Conservation (phyloP, 2,797 vertebrate genomes). For the Typhlichthys subterraneus region DNA sequence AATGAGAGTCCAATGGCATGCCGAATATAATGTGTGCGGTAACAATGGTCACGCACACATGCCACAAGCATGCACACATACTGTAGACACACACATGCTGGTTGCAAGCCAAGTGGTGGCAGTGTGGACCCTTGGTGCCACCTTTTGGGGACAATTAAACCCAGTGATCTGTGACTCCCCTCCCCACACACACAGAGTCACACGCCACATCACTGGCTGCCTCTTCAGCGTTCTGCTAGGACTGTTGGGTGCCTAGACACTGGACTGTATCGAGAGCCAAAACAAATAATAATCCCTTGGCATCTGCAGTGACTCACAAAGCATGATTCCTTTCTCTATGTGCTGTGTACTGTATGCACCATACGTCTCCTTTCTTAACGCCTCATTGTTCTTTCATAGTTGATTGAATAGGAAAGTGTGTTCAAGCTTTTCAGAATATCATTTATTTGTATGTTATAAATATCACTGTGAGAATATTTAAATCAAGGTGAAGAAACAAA, state of each 20-base stretch:
- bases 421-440: no score
- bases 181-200: background rate
- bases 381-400: background rate
- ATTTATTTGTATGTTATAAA: no score
- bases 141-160: constrained; percentile 72
- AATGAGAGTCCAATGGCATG: constrained; percentile 51
- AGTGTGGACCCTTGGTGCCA: constrained; percentile 44
- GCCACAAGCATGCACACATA: constrained; percentile 8
- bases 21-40: constrained; percentile 28
- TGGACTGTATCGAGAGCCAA: no score
- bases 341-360: background rate
- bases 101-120: constrained; percentile 48
- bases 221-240: constrained; percentile 36
- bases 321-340: constrained; percentile 8
- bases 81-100: constrained; percentile 27
- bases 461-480: no score
- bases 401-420: no score
- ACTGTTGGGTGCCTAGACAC: background rate
- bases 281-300: background rate
- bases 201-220: constrained; percentile 42
- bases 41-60: constrained; percentile 5
- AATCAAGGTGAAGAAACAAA: no score
- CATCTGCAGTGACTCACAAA: constrained; percentile 20
- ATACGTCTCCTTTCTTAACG: background rate
- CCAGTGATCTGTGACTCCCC: constrained; percentile 69